phyloP scores from a whole-genome alignment of 2,113 vertebrate genomes.

The Pachyramphus minor region DNA sequence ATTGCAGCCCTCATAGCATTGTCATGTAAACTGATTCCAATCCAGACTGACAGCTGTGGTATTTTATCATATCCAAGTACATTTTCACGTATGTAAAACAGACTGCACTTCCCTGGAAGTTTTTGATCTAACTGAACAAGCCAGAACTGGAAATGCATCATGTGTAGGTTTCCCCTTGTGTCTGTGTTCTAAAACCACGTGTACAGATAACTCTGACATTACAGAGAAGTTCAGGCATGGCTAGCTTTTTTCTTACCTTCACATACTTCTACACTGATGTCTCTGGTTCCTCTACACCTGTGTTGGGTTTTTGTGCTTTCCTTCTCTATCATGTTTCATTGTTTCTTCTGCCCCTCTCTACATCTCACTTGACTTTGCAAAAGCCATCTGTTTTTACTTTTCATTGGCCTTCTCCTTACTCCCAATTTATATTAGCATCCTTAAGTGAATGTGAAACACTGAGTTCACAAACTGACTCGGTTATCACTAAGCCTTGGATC shows the following conservation, averaged over 20 bases:
- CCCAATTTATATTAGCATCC: background rate
- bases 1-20: constrained; percentile 1
- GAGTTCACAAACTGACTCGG: background rate
- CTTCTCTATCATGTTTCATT: background rate
- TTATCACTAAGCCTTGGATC: background rate
- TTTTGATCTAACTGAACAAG: background rate
- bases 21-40: constrained; percentile 10
- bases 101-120: background rate
- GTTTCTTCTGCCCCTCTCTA: background rate
- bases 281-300: background rate
- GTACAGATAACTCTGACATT: background rate
- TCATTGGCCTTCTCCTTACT: background rate
- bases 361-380: background rate
- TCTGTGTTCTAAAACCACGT: background rate
- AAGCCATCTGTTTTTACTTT: background rate
- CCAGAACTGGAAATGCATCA: background rate
- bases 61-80: constrained; percentile 13
- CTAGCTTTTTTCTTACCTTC: background rate
- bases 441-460: background rate
- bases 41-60: background rate
- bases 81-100: background rate
- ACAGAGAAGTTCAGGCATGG: background rate
- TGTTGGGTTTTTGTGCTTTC: background rate
- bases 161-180: background rate
- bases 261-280: background rate